phyloP scores from a whole-genome alignment of 2,888 invertebrate genomes.

The Pyralis farinalis region DNA sequence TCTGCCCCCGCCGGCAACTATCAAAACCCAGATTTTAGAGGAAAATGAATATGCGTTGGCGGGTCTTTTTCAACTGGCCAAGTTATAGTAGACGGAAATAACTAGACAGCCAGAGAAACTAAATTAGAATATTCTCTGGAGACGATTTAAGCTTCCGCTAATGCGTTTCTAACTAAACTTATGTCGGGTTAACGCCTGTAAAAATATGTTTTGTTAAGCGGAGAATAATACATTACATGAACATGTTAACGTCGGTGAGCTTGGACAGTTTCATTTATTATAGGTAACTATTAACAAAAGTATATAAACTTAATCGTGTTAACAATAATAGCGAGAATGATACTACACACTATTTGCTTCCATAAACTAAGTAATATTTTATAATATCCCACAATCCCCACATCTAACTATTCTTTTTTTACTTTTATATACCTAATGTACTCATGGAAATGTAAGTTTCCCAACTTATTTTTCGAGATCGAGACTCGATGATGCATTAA shows the following conservation, averaged over 20 bases:
- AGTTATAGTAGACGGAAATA: conserved; percentile 60
- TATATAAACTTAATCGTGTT: too few relatives aligned
- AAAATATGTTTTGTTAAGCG: conserved; percentile 1
- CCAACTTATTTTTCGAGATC: too few relatives aligned
- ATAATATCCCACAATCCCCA: too few relatives aligned
- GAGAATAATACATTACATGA: conserved; percentile 1
- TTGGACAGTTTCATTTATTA: too few relatives aligned
- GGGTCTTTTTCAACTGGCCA: conserved; percentile 46
- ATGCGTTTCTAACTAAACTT: conserved; percentile 37
- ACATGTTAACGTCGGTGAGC: background rate
- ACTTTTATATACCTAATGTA: too few relatives aligned
- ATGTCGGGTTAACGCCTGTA: conserved; percentile 15
- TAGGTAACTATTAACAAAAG: too few relatives aligned
- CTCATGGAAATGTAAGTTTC: too few relatives aligned
- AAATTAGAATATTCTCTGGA: conserved; percentile 70
- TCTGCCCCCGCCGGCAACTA: conserved; percentile 26
- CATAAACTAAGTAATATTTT: too few relatives aligned
- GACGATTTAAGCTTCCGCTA: conserved; percentile 54
- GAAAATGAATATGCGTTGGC: conserved; percentile 25
- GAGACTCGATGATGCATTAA: too few relatives aligned
- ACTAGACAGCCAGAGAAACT: conserved; percentile 64
- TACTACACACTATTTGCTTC: too few relatives aligned
- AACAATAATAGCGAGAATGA: too few relatives aligned
- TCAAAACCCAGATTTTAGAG: conserved; percentile 17
- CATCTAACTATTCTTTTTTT: too few relatives aligned